Base-by-base conservation (phyloP, 2,888 invertebrate genomes). In the Lampropteryx suffumata region DNA sequence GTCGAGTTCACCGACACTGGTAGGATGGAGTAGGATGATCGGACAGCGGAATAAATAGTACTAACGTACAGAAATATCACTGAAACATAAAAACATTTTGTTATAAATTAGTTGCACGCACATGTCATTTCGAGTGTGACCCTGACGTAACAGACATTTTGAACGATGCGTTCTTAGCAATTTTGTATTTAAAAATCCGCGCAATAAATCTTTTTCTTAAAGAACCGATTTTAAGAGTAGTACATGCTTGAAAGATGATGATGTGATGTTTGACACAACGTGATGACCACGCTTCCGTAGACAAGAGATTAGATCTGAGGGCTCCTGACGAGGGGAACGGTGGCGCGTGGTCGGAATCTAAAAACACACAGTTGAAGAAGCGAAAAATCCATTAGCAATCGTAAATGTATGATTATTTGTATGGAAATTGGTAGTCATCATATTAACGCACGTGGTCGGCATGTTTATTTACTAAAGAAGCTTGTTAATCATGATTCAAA, bases 1-100 rank as follows among this genome's bases (percentile, higher is more conserved):
- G 47, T 32, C 36, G 46, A 59, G 69, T 72, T 71, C 68, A 67
- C 43, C 59, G 71, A 69, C 71, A 57, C 54, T 46, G 46, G 39
- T 43, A 35, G 35, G 47, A 43, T 30, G 32, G 47, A 43, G 46
- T 47, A 39, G 40, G 40, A 48, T 35, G 43, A 42, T 50, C 14
- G 17, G 9, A 11, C 14, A 42, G 33, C 32, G 26, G 14, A 11
- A 35, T 28, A 33, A 39, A 26, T 37, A 46, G 36, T 46, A 37
- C 21, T 29, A 29, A 34, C 9, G 9, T n/a, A 11, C 10, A 3
- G n/a, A 41, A 40, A 10, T 27, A 24, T 35, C 40, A 45, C 45
- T 50, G 27, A 8, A 1, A 26, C 28, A 7, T 6, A 27, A 44
- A 24, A 45, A 17, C 30, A 3, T n/a, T 9, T 2, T 9, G 8